Evolutionary conservation across 1,140 invertebrate species (phyloP).

Genomic region (Drosophila tani): DNA sequence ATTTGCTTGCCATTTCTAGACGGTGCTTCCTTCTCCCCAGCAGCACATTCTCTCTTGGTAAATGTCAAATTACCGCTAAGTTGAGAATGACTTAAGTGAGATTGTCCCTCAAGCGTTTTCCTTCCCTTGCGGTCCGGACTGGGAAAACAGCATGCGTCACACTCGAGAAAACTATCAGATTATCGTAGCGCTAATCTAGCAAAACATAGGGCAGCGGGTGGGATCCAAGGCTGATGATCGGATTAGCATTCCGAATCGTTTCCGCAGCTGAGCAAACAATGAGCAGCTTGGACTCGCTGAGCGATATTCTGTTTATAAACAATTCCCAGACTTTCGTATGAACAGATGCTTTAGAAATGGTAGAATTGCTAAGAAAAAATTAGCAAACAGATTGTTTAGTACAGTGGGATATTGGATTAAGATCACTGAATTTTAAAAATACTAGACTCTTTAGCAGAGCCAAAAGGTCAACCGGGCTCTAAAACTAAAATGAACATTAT

Average conservation of each 20-base stretch:
- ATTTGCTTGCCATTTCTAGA: conserved; percentile 43
- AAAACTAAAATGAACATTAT: no score
- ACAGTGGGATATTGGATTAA: no score
- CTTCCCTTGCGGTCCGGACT: conserved; percentile 7
- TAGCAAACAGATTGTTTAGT: background rate
- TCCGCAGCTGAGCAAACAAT: conserved; percentile 55
- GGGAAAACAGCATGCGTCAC: conserved; percentile 35
- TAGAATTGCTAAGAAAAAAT: background rate
- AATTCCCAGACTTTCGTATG: background rate
- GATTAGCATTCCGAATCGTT: conserved; percentile 17
- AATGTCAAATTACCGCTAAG: conserved; percentile 44
- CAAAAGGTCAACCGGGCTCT: no score
- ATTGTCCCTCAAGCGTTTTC: conserved; percentile 20
- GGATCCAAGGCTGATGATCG: background rate
- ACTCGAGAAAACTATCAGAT: conserved; percentile 50
- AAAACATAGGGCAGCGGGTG: conserved; percentile 1
- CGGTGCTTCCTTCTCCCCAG: conserved; percentile 3
- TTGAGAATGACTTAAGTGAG: conserved; percentile 28
- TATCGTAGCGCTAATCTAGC: conserved; percentile 21
- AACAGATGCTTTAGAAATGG: conserved; percentile 1
- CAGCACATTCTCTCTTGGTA: background rate
- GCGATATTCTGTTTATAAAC: background rate
- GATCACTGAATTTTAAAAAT: background rate
- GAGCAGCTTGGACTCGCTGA: background rate
- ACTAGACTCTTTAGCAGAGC: no score